Base-by-base conservation (phyloP, 2,888 invertebrate species). In the Pediacus dermestoides region DNA sequence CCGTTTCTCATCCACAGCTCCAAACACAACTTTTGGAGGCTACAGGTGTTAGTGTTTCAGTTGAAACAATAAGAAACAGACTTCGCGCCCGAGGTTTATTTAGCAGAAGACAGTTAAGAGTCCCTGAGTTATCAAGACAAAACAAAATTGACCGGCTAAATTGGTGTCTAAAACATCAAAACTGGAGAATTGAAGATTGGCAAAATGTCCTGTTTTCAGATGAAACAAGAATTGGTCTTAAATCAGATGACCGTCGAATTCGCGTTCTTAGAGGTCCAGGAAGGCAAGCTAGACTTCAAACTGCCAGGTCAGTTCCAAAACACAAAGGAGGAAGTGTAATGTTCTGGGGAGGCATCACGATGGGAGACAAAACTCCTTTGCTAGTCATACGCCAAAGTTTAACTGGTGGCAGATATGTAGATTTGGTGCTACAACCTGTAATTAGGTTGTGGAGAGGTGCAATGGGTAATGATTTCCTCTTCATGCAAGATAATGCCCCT, bases 161-260 rank as follows among this genome's bases (percentile, higher is more conserved):
- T 38, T 31, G 35, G 31, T 31, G 28, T 27, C 22, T 30, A 7
- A 21, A 30, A 11, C 2, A 36, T 28, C 26, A 35, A 39, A 43
- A 34, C 35, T 34, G 38, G 33, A 34, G 38, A 16, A 38, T 32
- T 32, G 62, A 39, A 37, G 18, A 44, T 16, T 42, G 38, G 31
- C 33, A 44, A 44, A 42, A 44, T 38, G 31, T 31, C 21, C 16
- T 31, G 4, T 42, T 38, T 38, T 43, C 27, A 23, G 27, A 45
- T 38, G 30, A 34, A 32, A 42, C 41, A 22, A n/a, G 40, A 41
- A 44, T 41, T 36, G 32, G 27, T 16, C 30, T 41, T 26, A 15
- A 15, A 23, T 42, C 32, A 34, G 42, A 44, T 22, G 39, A 45
- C 26, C 39, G 22, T 16, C 43, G 39, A 34, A 39, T 37, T 44